These are phyloP conservation scores for Rhabdophis nuchalis DNA, from an alignment of 2,797 vertebrate genomes.

Conservation along the genomic window DNA sequence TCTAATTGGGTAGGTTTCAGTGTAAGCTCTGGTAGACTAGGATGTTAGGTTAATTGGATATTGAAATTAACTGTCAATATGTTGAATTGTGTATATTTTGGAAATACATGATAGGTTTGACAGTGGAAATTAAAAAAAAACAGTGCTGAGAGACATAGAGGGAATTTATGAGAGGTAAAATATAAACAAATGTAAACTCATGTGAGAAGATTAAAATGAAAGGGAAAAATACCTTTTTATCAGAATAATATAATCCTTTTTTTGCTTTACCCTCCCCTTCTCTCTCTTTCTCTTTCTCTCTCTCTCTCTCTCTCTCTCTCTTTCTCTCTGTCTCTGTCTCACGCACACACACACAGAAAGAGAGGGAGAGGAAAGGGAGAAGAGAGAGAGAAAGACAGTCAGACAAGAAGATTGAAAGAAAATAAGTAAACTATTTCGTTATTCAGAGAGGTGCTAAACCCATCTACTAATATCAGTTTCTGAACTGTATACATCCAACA, in stretches of 20 bases:
- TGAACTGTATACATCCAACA: conserved; percentile 55
- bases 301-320: background rate
- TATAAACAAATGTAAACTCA: conserved; percentile 29
- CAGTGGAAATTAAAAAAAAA: background rate
- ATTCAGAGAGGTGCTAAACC: conserved; percentile 38
- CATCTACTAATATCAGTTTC: conserved; percentile 30
- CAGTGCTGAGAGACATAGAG: background rate
- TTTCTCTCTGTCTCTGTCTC: background rate
- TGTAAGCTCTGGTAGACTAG: background rate
- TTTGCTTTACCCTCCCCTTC: conserved; percentile 11
- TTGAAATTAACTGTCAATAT: conserved; percentile 9
- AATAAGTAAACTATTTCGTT: conserved; percentile 23
- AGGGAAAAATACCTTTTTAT: background rate
- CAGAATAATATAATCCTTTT: conserved; percentile 43
- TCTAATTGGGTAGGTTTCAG: background rate
- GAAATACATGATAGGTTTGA: background rate
- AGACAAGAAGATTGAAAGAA: background rate
- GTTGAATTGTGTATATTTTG: background rate
- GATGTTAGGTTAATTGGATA: background rate
- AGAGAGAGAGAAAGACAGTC: no score
- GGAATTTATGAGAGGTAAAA: background rate
- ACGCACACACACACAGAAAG: background rate
- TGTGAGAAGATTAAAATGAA: background rate
- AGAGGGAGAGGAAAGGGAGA: background rate
- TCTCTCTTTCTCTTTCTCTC: background rate